phyloP scores from a whole-genome alignment of 2,797 vertebrate genomes.

The Peromyscus melanophrys region DNA sequence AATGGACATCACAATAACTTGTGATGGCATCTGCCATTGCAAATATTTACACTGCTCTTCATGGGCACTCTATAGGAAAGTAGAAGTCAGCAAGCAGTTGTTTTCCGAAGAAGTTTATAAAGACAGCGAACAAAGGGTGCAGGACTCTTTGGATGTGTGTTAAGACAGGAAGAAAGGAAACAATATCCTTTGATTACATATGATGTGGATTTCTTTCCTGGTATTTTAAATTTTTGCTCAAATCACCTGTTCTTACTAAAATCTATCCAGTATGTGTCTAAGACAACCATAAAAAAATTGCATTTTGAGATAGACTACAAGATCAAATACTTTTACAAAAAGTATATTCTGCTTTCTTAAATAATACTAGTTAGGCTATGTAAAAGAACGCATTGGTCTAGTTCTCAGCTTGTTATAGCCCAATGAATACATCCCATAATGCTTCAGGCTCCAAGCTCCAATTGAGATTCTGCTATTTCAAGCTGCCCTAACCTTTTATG shows the following conservation, averaged over 20 bases:
- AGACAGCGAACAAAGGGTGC: constrained; percentile 41
- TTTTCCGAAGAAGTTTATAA: constrained; percentile 63
- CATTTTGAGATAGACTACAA: constrained; percentile 37
- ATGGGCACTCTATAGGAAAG: constrained; percentile 40
- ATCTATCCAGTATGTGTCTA: neutral
- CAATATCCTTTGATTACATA: constrained; percentile 13
- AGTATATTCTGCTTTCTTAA: neutral
- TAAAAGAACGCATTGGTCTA: neutral
- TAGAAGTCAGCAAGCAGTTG: constrained; percentile 54
- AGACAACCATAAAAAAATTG: neutral
- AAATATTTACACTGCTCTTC: constrained; percentile 71
- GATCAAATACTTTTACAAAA: constrained; percentile 26
- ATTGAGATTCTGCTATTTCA: constrained; percentile 26
- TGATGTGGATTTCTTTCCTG: neutral
- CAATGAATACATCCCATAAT: neutral
- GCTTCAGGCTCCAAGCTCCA: neutral
- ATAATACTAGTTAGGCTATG: constrained; percentile 17
- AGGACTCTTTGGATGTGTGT: neutral
- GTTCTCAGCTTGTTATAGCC: neutral
- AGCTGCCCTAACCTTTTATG: constrained; percentile 10
- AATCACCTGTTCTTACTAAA: constrained; percentile 3
- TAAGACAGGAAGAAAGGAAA: constrained; percentile 49
- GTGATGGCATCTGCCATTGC: constrained; percentile 53
- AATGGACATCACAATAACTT: constrained; percentile 68
- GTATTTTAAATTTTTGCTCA: constrained; percentile 59